Conservation (phyloP, 2,888 invertebrate species). For the Eristalinus aeneus region DNA sequence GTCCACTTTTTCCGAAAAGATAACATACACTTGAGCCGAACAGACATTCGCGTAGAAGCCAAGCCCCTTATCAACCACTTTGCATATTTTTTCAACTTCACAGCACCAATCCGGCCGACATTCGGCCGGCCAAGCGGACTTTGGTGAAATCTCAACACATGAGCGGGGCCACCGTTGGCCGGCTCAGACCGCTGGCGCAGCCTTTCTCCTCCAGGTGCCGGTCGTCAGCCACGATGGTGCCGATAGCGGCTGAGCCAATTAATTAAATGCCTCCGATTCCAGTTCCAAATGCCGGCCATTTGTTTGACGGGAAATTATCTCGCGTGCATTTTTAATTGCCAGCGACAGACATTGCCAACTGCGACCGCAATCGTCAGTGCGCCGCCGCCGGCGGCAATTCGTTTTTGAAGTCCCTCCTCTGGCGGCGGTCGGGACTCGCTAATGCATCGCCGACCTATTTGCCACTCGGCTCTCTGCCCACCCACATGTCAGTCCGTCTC, state of each 20-base stretch:
- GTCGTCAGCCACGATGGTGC: conserved; percentile 29
- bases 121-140: not conserved
- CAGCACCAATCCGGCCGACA: not conserved
- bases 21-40: not conserved
- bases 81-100: conserved; percentile 42
- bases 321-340: conserved; percentile 43
- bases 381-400: conserved; percentile 8
- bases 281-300: conserved; percentile 37
- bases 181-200: not conserved
- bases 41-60: conserved; percentile 12
- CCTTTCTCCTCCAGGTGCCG: conserved; percentile 1
- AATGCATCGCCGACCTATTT: conserved; percentile 22
- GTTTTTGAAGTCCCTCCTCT: conserved; percentile 22
- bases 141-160: not conserved
- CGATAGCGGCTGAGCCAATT: conserved; percentile 58
- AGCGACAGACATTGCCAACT: conserved; percentile 1
- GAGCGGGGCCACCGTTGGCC: not conserved
- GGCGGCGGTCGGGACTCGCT: conserved; percentile 2
- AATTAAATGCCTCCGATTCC: conserved; percentile 56
- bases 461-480: conserved; percentile 33
- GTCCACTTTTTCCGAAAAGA: not conserved
- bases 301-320: conserved; percentile 53
- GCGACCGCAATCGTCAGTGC: not conserved
- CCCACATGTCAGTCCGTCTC: conserved; percentile 43
- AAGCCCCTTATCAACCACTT: conserved; percentile 50